A percentile compares a stretch with the other conserved stretches of the same genome.
Evolutionary conservation across 2,888 invertebrate species (phyloP).

Genomic region (Phortica okadai): DNA sequence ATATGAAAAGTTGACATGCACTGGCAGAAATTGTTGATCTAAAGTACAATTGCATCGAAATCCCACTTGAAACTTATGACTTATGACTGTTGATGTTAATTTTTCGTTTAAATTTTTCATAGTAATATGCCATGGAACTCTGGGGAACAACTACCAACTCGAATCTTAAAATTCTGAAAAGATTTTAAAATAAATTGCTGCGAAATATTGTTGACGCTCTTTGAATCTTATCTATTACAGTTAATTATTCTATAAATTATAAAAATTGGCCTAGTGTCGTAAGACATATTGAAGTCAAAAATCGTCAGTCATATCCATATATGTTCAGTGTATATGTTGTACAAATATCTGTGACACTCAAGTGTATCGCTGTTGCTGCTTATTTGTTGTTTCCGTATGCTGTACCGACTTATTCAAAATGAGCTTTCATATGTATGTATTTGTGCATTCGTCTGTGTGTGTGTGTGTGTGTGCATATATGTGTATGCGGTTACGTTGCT

Average conservation of each 20-base stretch:
- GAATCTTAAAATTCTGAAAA: no score
- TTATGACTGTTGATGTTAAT: neutral
- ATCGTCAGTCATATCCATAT: no score
- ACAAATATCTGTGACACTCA: slow-evolving; percentile 19
- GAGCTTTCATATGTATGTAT: slow-evolving; percentile 28
- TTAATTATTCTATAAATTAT: no score
- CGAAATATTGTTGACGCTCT: no score
- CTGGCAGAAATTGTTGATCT: neutral
- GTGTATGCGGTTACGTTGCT: slow-evolving; percentile 53
- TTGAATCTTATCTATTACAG: no score
- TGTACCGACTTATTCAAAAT: neutral
- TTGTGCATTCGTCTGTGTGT: slow-evolving; percentile 16
- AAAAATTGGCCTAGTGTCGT: no score
- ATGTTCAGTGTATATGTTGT: neutral
- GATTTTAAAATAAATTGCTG: no score
- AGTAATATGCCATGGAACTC: no score
- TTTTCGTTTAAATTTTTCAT: no score
- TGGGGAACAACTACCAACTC: no score
- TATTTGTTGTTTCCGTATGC: slow-evolving; percentile 12
- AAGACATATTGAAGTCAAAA: no score
- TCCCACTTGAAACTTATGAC: no score
- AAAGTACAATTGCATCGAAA: neutral
- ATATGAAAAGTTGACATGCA: slow-evolving; percentile 8
- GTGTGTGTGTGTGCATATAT: slow-evolving; percentile 32
- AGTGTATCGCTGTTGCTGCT: slow-evolving; percentile 35